Percentiles rank a stretch among this genome's conserved stretches.
These are phyloP conservation scores for Geopemphigus sp. DNA, from an alignment of 1,140 invertebrate genomes.

Conservation along the genomic window DNA sequence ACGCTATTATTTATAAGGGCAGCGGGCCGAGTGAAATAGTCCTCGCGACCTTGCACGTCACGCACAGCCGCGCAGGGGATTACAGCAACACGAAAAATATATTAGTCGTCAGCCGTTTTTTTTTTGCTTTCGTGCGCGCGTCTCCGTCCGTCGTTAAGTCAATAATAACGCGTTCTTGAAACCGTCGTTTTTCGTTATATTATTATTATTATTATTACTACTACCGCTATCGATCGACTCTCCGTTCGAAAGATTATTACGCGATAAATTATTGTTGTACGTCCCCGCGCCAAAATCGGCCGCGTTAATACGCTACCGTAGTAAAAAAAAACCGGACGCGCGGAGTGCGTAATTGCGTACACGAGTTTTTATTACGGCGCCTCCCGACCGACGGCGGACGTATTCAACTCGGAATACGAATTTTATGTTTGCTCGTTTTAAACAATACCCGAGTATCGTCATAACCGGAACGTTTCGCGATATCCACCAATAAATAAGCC, in stretches of 20 bases:
- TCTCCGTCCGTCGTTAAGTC: constrained; percentile 20
- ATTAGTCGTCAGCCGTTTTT: not conserved
- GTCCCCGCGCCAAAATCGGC: not conserved
- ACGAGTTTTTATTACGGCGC: too few relatives aligned
- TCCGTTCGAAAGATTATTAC: constrained; percentile 11
- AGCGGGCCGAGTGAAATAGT: not conserved
- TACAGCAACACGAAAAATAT: not conserved
- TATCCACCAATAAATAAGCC: too few relatives aligned
- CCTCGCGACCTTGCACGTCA: not conserved
- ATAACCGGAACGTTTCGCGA: too few relatives aligned
- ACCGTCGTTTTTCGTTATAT: not conserved
- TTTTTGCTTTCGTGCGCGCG: not conserved
- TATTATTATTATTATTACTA: constrained; percentile 9
- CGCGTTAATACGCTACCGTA: not conserved
- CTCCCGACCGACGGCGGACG: too few relatives aligned
- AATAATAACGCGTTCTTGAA: constrained; percentile 20
- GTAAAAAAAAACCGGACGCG: too few relatives aligned
- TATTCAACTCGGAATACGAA: too few relatives aligned
- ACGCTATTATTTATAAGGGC: not conserved
- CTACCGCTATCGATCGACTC: too few relatives aligned
- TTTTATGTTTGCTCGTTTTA: too few relatives aligned
- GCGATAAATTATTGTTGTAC: constrained; percentile 11
- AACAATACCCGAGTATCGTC: too few relatives aligned
- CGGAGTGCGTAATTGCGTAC: too few relatives aligned
- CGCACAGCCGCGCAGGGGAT: not conserved